Base-by-base conservation (phyloP, 1,140 invertebrate genomes). In the Pollicipes pollicipes region DNA sequence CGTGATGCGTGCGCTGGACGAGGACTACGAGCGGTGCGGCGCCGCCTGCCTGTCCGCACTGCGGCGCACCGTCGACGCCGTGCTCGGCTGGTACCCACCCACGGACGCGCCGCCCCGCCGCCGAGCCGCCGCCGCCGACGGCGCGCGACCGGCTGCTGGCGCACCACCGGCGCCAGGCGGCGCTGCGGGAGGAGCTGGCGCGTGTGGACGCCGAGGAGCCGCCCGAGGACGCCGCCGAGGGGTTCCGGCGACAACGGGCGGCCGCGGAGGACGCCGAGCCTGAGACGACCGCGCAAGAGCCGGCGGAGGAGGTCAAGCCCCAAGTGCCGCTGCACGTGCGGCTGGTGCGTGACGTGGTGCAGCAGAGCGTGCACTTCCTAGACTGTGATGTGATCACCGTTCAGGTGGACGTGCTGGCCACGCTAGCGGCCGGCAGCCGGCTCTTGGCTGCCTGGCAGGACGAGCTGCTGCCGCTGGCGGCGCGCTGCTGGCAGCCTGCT, bases 401-500 rank as follows among this genome's bases (percentile, higher is more conserved):
- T 10, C 45, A 58, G 45, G 45, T 58, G 45, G 45, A 58, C 45
- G 45, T 66, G 70, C 73, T 72, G 28, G 79, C 83, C 74, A 84
- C 85, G 30, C 75, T 88, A 71, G 79, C 80, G 35, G 79, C 83
- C 64, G 86, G 86, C n/a, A 73, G 88, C 13, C 74, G 80, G 26
- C 77, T 87, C 35, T 78, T 89, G 63, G 75, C 76, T 24, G 73
- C 81, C 8, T 83, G 80, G 74, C 84, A 86, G 74, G 80, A 88
- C 75, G 82, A 85, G 72, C 76, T 89, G 69, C 76, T 89, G 68
- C 88, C 87, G 1, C 79, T 88, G 28, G 85, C 88, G 26, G 87
- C 89, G 78, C 77, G 81, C 72, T 78, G 84, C 35, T 89, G 87
- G 87, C 81, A 83, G 70, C 87, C 76, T 89, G 27, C 81, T 85